Evolutionary conservation across 35 echinoderm and acorn worm species (phyloP).

Genomic region (Heliocidaris tuberculata): DNA sequence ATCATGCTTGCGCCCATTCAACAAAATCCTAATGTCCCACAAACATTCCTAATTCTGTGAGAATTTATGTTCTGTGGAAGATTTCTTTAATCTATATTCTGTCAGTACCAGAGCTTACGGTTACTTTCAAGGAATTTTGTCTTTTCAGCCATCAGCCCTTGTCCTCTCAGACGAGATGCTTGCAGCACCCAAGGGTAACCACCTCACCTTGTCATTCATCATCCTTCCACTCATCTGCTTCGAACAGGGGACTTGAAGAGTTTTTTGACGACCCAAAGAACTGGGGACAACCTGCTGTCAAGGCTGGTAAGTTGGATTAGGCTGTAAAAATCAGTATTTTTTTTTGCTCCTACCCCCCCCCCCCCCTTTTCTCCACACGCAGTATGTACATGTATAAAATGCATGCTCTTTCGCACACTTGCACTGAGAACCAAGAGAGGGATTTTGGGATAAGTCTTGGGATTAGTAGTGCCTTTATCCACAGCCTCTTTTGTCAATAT

Average conservation of each 20-base stretch:
- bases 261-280: conserved; percentile 69
- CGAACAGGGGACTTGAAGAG: conserved; percentile 51
- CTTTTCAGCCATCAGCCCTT: background rate
- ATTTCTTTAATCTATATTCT: no score
- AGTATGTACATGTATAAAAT: background rate
- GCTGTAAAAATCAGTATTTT: no score
- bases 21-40: no score
- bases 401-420: no score
- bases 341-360: background rate
- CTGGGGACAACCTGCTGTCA: conserved; percentile 49
- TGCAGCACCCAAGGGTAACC: background rate
- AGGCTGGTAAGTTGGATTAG: conserved; percentile 50
- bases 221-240: conserved; percentile 19
- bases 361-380: background rate
- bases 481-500: background rate
- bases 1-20: no score
- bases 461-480: background rate
- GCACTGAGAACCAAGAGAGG: background rate
- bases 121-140: background rate
- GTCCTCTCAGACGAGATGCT: background rate
- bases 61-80: no score
- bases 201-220: background rate
- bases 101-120: no score
- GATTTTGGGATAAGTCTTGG: background rate
- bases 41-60: no score